A percentile compares a stretch with the other conserved stretches of the same genome.
These are phyloP conservation scores for Nasonia longicornis DNA, from an alignment of 1,140 invertebrate species.

Conservation along the genomic window DNA sequence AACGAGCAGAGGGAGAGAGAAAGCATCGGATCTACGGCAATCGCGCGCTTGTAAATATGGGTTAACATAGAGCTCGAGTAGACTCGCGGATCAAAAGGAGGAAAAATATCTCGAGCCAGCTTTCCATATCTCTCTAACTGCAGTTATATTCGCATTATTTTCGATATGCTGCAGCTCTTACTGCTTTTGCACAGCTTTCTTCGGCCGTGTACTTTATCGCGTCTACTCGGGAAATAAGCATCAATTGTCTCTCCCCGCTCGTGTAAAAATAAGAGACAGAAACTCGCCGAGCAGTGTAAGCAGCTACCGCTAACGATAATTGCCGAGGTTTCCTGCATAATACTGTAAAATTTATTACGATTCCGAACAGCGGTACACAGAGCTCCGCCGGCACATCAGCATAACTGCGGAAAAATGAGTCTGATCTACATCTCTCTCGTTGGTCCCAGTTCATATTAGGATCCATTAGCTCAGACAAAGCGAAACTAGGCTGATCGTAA, in stretches of 20 bases:
- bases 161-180: background rate
- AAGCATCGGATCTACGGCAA: conserved; percentile 25
- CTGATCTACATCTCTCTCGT: background rate
- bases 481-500: background rate
- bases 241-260: background rate
- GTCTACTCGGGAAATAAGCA: background rate
- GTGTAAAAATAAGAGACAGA: background rate
- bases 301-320: background rate
- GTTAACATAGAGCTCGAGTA: conserved; percentile 21
- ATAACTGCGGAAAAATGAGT: background rate
- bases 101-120: conserved; percentile 10
- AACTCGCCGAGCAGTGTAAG: background rate
- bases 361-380: background rate
- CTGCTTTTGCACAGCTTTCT: background rate
- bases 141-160: background rate
- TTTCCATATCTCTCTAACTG: background rate
- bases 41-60: conserved; percentile 25
- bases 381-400: background rate
- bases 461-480: conserved; percentile 14
- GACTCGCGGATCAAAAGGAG: background rate
- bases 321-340: background rate
- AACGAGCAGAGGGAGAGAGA: conserved; percentile 4
- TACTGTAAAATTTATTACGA: background rate
- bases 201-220: background rate
- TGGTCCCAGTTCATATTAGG: background rate